Evolutionary conservation across 92 coral and sea anemone species (phyloP).

Genomic region (Phenganax stokvisi): DNA sequence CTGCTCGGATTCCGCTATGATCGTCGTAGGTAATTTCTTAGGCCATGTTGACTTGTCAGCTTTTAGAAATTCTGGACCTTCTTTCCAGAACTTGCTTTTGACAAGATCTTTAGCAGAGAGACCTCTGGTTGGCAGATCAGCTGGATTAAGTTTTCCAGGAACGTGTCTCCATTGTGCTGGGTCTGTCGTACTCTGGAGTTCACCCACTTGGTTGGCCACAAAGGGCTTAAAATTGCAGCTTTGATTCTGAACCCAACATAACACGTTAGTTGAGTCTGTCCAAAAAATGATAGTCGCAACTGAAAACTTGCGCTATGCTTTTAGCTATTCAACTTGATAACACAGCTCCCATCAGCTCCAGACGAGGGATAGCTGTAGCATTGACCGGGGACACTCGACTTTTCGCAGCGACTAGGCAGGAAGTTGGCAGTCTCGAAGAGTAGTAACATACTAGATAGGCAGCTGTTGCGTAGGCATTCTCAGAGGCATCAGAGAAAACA

Average conservation of each 20-base stretch:
- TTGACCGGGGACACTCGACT: constrained; percentile 26
- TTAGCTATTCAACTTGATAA: neutral
- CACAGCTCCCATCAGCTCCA: constrained; percentile 14
- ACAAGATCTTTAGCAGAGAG: constrained; percentile 24
- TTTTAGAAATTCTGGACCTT: constrained; percentile 46
- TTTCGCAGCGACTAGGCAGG: constrained; percentile 18
- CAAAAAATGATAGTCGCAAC: constrained; percentile 2
- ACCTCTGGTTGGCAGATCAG: constrained; percentile 36
- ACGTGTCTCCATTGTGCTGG: constrained; percentile 41
- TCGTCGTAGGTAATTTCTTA: constrained; percentile 1
- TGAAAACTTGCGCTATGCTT: constrained; percentile 2
- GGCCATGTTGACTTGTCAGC: constrained; percentile 51
- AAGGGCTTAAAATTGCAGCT: constrained; percentile 8
- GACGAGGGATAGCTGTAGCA: constrained; percentile 26
- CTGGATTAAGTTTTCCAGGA: constrained; percentile 34
- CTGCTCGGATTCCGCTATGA: neutral
- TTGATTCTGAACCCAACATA: constrained; percentile 14
- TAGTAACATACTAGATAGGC: constrained; percentile 32
- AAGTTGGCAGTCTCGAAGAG: constrained; percentile 1
- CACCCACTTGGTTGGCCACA: constrained; percentile 32
- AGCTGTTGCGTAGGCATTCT: constrained; percentile 32
- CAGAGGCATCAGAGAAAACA: constrained; percentile 26
- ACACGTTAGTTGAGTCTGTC: constrained; percentile 20
- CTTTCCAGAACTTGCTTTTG: constrained; percentile 39
- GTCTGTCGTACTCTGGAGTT: constrained; percentile 42